Conservation (phyloP, 2,888 invertebrate species). For the Drosophila quinaria region DNA sequence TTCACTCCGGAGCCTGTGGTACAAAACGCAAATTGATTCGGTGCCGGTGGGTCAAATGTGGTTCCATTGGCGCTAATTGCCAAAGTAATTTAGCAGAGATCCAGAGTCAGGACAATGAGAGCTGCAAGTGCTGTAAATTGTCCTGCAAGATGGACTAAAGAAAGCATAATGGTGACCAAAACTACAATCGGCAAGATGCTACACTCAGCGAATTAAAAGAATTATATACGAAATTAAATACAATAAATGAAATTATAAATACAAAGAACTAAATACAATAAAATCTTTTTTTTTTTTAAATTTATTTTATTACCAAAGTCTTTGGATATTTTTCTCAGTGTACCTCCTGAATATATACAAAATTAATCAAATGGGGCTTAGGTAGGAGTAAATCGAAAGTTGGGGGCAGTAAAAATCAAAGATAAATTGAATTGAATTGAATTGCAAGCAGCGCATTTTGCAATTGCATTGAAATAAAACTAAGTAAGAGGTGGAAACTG, state of each 20-base stretch:
- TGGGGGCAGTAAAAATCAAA: constrained; percentile 63
- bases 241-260: background rate
- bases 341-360: constrained; percentile 52
- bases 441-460: constrained; percentile 63
- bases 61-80: constrained; percentile 66
- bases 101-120: constrained; percentile 23
- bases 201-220: background rate
- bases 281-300: background rate
- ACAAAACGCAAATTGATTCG: constrained; percentile 71
- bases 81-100: constrained; percentile 70
- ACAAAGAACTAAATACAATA: background rate
- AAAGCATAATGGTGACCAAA: constrained; percentile 23
- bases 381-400: background rate
- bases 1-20: constrained; percentile 22
- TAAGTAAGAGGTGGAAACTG: constrained; percentile 16
- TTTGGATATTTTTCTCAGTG: constrained; percentile 3
- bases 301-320: background rate
- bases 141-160: constrained; percentile 16
- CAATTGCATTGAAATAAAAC: constrained; percentile 73
- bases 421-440: constrained; percentile 75
- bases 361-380: constrained; percentile 57
- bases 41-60: constrained; percentile 31
- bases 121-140: constrained; percentile 59
- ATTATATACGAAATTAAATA: background rate
- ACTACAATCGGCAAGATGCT: constrained; percentile 1